Percentiles rank a stretch among this genome's conserved stretches.
These are phyloP conservation scores for Lampropteryx suffumata DNA, from an alignment of 2,888 invertebrate genomes.

Conservation along the genomic window DNA sequence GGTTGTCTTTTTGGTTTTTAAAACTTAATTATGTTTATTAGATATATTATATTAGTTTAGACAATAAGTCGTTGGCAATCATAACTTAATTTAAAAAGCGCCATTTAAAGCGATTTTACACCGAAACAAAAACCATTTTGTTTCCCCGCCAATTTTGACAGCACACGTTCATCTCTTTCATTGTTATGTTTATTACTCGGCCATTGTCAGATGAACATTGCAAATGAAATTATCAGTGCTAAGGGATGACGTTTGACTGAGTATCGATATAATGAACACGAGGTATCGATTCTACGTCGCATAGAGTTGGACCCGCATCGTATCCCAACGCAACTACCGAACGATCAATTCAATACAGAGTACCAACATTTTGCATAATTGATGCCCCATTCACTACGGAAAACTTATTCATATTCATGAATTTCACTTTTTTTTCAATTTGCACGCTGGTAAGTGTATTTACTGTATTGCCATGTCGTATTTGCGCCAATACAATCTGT, in stretches of 20 bases:
- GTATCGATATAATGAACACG: slow-evolving; percentile 47
- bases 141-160: slow-evolving; percentile 22
- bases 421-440: slow-evolving; percentile 78
- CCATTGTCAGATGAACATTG: slow-evolving; percentile 49
- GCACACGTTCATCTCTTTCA: slow-evolving; percentile 41
- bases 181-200: slow-evolving; percentile 52
- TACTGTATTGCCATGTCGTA: slow-evolving; percentile 66
- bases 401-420: slow-evolving; percentile 81
- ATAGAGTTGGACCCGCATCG: slow-evolving; percentile 50
- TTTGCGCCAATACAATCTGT: slow-evolving; percentile 73
- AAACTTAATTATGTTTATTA: no score
- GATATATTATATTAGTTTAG: no score
- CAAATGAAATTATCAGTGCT: slow-evolving; percentile 45
- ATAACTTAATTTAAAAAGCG: no score
- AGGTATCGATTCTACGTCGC: slow-evolving; percentile 46
- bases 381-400: slow-evolving; percentile 75
- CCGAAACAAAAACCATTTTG: slow-evolving; percentile 11
- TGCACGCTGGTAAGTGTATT: slow-evolving; percentile 70
- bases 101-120: no score
- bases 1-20: no score
- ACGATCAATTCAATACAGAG: slow-evolving; percentile 69
- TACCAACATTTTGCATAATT: slow-evolving; percentile 76
- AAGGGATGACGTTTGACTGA: slow-evolving; percentile 48
- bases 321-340: slow-evolving; percentile 41
- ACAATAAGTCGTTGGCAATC: no score